These are phyloP conservation scores for Hippocampus mohnikei DNA, from an alignment of 2,113 vertebrate genomes.

Conservation along the genomic window DNA sequence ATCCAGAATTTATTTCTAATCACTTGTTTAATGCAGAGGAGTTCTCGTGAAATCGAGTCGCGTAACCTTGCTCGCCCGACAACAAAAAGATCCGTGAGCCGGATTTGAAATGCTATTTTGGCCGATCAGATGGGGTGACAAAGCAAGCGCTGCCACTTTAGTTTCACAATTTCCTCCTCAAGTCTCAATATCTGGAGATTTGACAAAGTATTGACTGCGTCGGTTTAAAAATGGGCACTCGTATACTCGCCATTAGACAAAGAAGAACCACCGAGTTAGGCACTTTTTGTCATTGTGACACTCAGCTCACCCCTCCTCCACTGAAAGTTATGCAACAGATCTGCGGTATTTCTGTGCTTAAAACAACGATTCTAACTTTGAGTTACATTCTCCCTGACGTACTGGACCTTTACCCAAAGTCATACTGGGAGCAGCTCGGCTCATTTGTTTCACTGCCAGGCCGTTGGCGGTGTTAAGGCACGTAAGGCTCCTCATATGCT, in stretches of 20 bases:
- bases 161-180: too few species aligned
- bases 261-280: too few species aligned
- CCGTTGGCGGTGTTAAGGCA: not conserved
- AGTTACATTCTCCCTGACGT: not conserved
- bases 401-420: not conserved
- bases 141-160: too few species aligned
- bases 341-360: conserved; percentile 1
- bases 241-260: too few species aligned
- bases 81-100: not conserved
- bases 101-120: not conserved
- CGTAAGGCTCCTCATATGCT: not conserved
- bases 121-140: too few species aligned
- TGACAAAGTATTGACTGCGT: too few species aligned
- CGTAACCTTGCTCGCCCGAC: not conserved
- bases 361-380: not conserved
- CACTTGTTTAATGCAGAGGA: conserved; percentile 13
- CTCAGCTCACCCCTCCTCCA: conserved; percentile 22
- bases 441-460: not conserved
- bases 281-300: conserved; percentile 5
- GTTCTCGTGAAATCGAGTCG: not conserved
- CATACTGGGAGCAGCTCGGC: not conserved
- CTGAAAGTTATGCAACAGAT: not conserved
- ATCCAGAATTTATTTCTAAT: not conserved
- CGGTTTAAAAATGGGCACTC: too few species aligned
- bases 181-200: too few species aligned